A percentile compares a stretch with the other conserved stretches of the same genome.
Evolutionary conservation across 2,113 vertebrate species (phyloP).

Genomic region (Bothrops jararaca): DNA sequence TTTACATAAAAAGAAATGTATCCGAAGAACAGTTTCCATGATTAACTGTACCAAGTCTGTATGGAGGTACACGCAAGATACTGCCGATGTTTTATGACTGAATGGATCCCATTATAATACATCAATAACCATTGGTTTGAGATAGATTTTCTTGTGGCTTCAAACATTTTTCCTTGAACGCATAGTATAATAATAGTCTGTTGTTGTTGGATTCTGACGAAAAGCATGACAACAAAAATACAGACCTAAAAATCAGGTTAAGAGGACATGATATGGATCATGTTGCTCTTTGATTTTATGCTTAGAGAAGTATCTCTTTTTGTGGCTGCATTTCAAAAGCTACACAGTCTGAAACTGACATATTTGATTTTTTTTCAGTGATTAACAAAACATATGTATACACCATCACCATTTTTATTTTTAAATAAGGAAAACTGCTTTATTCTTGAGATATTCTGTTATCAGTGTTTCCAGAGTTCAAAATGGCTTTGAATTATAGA

Average conservation of each 20-base stretch:
- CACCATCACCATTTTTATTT: background rate
- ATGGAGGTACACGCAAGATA: conserved; percentile 44
- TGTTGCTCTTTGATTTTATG: background rate
- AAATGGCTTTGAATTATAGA: conserved; percentile 9
- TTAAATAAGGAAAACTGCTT: conserved; percentile 1
- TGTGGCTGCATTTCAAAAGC: conserved; percentile 19
- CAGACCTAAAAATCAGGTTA: conserved; percentile 21
- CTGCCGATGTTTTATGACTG: conserved; percentile 55
- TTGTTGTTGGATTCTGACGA: conserved; percentile 6
- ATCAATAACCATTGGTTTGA: conserved; percentile 33
- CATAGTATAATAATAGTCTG: conserved; percentile 37
- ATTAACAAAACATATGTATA: background rate
- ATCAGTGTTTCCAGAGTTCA: conserved; percentile 18
- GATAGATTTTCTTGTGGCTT: conserved; percentile 41
- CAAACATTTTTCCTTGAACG: conserved; percentile 35
- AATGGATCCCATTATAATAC: conserved; percentile 54
- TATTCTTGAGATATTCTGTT: conserved; percentile 7
- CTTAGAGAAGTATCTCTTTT: conserved; percentile 12
- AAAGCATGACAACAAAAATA: conserved; percentile 37
- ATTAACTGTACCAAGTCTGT: conserved; percentile 50
- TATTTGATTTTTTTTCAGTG: conserved; percentile 26
- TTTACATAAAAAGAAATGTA: conserved; percentile 26
- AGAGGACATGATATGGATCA: background rate
- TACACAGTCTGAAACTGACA: conserved; percentile 10
- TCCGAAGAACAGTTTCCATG: conserved; percentile 44